Base-by-base conservation (phyloP, 1,140 invertebrate genomes). In the Vanessa atalanta region DNA sequence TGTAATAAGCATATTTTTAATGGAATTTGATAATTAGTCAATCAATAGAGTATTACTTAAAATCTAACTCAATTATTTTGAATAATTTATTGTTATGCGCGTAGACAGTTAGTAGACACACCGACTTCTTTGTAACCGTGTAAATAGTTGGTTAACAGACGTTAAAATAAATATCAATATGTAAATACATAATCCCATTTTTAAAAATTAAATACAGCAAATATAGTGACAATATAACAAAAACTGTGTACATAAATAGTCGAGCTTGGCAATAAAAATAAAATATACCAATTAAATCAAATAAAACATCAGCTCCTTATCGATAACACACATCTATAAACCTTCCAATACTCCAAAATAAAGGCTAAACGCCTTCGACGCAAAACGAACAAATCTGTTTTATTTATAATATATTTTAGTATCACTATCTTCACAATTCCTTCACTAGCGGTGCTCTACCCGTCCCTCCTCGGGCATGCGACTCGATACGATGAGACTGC, bases 171-270 rank as follows among this genome's bases (percentile, higher is more conserved):
- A 57, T 57, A 57, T 57, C 53, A 57, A 37, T 61, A 31, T 26
- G 12, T 26, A 23, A 31, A 60, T 37, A 31, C 13, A 61, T 61
- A 61, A 61, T 31, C 26, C 11, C 12, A 61, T 31, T 31, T 61
- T n/a, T n/a, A 37, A 61, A 61, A 37, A 37, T 61, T 61, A 61
- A 61, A 61, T 61, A 61, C 26, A 61, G 57, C 26, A 61, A 61
- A 15, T 61, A 61, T 37, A 61, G 14, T 16, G 23, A 37, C 57
- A 20, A 57, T 23, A 57, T 23, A 61, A 61, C 57, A 37, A n/a
- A 61, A 61, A 37, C 57, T 37, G 23, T 37, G 57, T 57, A 61
- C 57, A 61, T 61, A 61, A 51, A 57, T 20, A 14, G 53, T 61
- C 57, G 57, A 61, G 14, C 13, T 61, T 4, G 13, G 16, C 57